Evolutionary conservation across 2,797 vertebrate species (phyloP).

Genomic region (Cynopterus sphinx): DNA sequence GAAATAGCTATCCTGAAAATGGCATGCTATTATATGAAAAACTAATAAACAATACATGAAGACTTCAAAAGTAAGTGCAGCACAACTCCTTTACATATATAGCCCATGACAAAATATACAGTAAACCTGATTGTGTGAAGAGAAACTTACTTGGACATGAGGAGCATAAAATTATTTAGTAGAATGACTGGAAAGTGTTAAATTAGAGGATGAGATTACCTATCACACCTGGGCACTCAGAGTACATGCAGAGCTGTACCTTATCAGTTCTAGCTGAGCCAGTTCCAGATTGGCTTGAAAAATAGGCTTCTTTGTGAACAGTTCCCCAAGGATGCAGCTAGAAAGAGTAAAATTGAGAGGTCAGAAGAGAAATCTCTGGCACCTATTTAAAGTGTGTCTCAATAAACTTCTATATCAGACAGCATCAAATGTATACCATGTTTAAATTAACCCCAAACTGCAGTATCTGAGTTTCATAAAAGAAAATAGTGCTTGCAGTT

Average conservation of each 20-base stretch:
- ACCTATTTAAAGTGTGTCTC: slow-evolving; percentile 12
- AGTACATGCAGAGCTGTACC: slow-evolving; percentile 85
- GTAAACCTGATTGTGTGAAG: not conserved
- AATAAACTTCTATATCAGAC: slow-evolving; percentile 3
- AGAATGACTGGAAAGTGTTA: slow-evolving; percentile 51
- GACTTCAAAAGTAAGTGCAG: not conserved
- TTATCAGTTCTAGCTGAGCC: slow-evolving; percentile 98
- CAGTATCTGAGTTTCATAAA: slow-evolving; percentile 26
- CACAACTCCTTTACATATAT: not conserved
- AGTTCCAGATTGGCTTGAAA: slow-evolving; percentile 99
- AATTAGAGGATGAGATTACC: slow-evolving; percentile 48
- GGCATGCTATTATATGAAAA: not conserved
- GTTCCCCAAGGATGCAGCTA: slow-evolving; percentile 98
- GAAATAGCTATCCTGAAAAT: not conserved
- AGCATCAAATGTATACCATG: not conserved
- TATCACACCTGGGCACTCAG: slow-evolving; percentile 52
- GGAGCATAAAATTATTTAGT: slow-evolving; percentile 30
- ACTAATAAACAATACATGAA: slow-evolving; percentile 22
- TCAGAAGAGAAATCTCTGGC: slow-evolving; percentile 78
- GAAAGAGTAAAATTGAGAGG: slow-evolving; percentile 78
- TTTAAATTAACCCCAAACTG: slow-evolving; percentile 13
- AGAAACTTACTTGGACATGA: slow-evolving; percentile 50
- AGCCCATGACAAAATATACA: not conserved
- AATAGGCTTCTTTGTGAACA: slow-evolving; percentile 99
- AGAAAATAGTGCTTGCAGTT: slow-evolving; percentile 16